Evolutionary conservation across 2,113 vertebrate species (phyloP).

Genomic region (Callospermophilus lateralis): DNA sequence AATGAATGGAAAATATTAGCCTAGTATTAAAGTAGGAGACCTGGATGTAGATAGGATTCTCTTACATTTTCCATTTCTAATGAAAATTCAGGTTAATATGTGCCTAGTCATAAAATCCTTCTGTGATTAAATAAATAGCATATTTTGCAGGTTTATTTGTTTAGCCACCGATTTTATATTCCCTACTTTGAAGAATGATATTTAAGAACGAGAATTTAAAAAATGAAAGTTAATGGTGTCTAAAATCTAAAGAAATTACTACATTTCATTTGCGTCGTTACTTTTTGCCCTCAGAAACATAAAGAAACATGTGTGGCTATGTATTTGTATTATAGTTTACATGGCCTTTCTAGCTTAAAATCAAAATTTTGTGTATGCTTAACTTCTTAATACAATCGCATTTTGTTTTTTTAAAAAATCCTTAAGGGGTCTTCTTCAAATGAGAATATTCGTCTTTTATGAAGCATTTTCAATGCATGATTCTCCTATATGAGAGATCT

Average conservation of each 20-base stretch:
- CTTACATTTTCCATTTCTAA: conserved; percentile 24
- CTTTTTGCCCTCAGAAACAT: conserved; percentile 32
- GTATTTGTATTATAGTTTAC: background rate
- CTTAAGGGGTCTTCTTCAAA: background rate
- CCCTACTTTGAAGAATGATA: background rate
- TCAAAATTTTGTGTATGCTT: background rate
- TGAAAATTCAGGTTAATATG: conserved; percentile 23
- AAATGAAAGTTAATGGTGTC: background rate
- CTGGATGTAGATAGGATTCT: background rate
- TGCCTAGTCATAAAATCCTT: background rate
- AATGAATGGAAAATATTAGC: conserved; percentile 75
- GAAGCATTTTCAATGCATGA: conserved; percentile 34
- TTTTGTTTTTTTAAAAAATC: background rate
- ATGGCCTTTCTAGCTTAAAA: conserved; percentile 16
- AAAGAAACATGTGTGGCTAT: background rate
- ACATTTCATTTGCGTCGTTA: background rate
- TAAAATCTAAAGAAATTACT: conserved; percentile 15
- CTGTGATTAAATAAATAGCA: conserved; percentile 52
- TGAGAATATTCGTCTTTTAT: conserved; percentile 29
- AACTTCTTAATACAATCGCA: background rate
- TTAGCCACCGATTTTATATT: background rate
- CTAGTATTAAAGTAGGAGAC: conserved; percentile 62
- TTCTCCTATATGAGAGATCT: conserved; percentile 82
- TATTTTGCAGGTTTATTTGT: background rate
- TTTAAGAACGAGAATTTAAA: background rate